Base-by-base conservation (phyloP, 2,888 invertebrate genomes). In the Xanthorhoe spadicearia region DNA sequence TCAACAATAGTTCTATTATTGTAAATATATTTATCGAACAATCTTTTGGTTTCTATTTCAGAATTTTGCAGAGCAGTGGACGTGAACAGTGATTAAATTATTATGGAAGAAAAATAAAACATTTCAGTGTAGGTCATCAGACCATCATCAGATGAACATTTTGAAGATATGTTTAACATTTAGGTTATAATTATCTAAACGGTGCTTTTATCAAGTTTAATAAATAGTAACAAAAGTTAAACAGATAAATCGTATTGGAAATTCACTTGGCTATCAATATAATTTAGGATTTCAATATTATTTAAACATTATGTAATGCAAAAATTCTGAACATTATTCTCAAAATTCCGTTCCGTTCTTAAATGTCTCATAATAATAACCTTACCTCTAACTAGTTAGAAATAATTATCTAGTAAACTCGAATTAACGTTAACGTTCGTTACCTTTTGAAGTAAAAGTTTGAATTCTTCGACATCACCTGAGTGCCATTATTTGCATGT, bases 401-500 rank as follows among this genome's bases (percentile, higher is more conserved):
- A 71, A 43, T 43, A 43, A 43, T 43, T 75, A 71, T 56, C 68
- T 56, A 71, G 68, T 68, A 49, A 49, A 69, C 57, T 32, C 46
- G 54, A 49, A 48, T 23, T 23, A 23, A 3, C 23, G 23, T 23
- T 52, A 51, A 53, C 43, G 57, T 55, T 75, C 76, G 85, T 86
- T 84, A 86, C 84, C 85, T 81, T 64, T 71, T 74, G 68, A 68
- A 43, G 77, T 65, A 74, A 76, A 71, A 70, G 64, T 77, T 71
- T 69, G 73, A 78, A 76, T 74, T 64, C 77, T 79, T 70, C 72
- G 73, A 82, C 80, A 81, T 82, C 81, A 78, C 63, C 79, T 76
- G 80, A 82, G 89, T 90, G 89, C 89, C 89, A 90, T 89, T 84
- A 78, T 79, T 82, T 79, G 75, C 77, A 78, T 79, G 82, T n/a